Conservation (phyloP, 2,113 vertebrate genomes). For the Egretta garzetta region DNA sequence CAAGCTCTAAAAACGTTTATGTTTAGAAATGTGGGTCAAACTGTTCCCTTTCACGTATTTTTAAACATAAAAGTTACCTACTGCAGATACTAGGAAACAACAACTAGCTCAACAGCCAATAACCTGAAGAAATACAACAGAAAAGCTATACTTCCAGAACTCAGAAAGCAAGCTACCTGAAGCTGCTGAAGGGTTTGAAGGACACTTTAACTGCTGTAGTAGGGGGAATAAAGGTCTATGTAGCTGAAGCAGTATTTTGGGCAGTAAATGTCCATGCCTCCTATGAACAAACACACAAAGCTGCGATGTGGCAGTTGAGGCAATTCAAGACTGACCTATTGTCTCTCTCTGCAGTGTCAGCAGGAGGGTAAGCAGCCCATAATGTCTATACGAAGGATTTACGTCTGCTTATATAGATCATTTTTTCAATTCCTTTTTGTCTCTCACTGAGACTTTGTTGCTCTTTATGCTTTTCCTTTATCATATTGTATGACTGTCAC, state of each 20-base stretch:
- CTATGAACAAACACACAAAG: slow-evolving; percentile 36
- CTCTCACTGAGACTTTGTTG: slow-evolving; percentile 39
- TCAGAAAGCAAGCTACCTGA: not conserved
- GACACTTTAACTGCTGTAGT: not conserved
- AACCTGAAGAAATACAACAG: not conserved
- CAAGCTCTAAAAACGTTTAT: not conserved
- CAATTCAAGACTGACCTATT: slow-evolving; percentile 50
- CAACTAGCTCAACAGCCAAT: not conserved
- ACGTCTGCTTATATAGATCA: slow-evolving; percentile 1
- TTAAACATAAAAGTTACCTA: not conserved
- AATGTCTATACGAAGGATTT: slow-evolving; percentile 26
- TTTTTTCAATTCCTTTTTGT: slow-evolving; percentile 23
- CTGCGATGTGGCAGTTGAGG: slow-evolving; percentile 9
- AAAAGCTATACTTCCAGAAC: not conserved
- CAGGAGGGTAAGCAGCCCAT: slow-evolving; percentile 39
- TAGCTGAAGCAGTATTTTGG: not conserved
- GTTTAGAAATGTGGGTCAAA: not conserved
- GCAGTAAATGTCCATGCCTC: not conserved
- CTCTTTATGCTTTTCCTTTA: slow-evolving; percentile 30
- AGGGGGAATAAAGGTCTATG: not conserved
- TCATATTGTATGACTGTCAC: not conserved
- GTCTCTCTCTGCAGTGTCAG: slow-evolving; percentile 26
- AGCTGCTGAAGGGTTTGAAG: not conserved
- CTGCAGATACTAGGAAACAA: not conserved
- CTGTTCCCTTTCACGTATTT: not conserved